Base-by-base conservation (phyloP, 2,888 invertebrate species). In the Xestia ashworthii region DNA sequence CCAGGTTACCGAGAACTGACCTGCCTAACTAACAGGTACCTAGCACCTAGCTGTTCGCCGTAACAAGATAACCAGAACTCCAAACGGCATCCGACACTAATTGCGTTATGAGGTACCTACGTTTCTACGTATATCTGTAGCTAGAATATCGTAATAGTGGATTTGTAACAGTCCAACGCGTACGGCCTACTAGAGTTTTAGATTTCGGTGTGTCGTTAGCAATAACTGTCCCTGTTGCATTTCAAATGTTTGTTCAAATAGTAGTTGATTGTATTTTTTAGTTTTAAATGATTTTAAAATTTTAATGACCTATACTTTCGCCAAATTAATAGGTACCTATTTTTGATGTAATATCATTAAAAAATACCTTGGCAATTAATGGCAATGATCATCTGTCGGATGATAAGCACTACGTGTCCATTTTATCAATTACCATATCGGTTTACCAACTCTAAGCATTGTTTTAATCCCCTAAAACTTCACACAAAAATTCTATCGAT, bases 61-160 rank as follows among this genome's bases (percentile, higher is more conserved):
- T 78, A 78, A 83, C 83, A 60, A 83, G 78, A 70, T 80, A 80
- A 53, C 60, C 46, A 53, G 64, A 58, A 78, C 41, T 83, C n/a
- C 58, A 55, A 71, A 78, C 46, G 41, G 58, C n/a, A 66, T 60
- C 65, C 65, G 38, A 66, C 32, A 67, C 79, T 78, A 66, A 83
- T 84, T 84, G 38, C 16, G 66, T 68, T 79, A 62, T 44, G 22
- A 58, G 25, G 14, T 71, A 60, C 32, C 32, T 32, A 32, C 66
- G n/a, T 32, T 44, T 22, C 19, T 65, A 5, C 12, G 19, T 50
- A 76, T 22, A 46, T 65, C 64, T 64, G 16, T 50, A 67, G 38
- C 44, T 12, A 19, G 41, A 44, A 55, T 64, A 44, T 50, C 12
- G 48, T 44, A 44, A 44, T 32, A 53, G 41, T 76, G 77, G 12